phyloP scores from a whole-genome alignment of 2,113 vertebrate genomes.

The Podilymbus podiceps region DNA sequence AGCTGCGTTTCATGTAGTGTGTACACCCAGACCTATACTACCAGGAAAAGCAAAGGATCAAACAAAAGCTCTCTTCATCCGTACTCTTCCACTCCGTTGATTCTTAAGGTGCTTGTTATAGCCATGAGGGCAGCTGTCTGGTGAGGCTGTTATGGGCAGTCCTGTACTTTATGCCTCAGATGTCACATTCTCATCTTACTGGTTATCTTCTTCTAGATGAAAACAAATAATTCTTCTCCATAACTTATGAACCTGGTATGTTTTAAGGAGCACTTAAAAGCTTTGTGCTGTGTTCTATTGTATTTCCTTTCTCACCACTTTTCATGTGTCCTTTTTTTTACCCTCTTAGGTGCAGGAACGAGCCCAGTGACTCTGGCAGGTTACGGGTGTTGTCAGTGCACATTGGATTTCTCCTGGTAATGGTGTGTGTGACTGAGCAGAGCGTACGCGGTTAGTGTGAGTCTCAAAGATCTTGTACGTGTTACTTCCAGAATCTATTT shows the following conservation, averaged over 20 bases:
- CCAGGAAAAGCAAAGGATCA: not conserved
- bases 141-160: not conserved
- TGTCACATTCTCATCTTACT: not conserved
- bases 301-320: not conserved
- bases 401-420: not conserved
- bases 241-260: not conserved
- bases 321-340: not conserved
- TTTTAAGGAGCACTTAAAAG: not conserved
- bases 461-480: not conserved
- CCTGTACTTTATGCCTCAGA: not conserved
- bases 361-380: not conserved
- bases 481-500: not conserved
- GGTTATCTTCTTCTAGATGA: not conserved
- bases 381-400: not conserved
- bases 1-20: not conserved
- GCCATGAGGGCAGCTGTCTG: not conserved
- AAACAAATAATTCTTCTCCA: not conserved
- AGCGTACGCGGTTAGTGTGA: not conserved
- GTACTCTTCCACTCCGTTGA: not conserved
- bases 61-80: not conserved
- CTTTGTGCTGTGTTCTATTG: not conserved
- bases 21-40: not conserved
- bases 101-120: not conserved
- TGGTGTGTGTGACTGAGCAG: not conserved
- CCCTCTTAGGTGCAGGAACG: not conserved